Percentiles rank a stretch among this genome's conserved stretches.
These are phyloP conservation scores for Rhinoraja longicauda DNA, from an alignment of 2,797 vertebrate genomes.

Conservation along the genomic window DNA sequence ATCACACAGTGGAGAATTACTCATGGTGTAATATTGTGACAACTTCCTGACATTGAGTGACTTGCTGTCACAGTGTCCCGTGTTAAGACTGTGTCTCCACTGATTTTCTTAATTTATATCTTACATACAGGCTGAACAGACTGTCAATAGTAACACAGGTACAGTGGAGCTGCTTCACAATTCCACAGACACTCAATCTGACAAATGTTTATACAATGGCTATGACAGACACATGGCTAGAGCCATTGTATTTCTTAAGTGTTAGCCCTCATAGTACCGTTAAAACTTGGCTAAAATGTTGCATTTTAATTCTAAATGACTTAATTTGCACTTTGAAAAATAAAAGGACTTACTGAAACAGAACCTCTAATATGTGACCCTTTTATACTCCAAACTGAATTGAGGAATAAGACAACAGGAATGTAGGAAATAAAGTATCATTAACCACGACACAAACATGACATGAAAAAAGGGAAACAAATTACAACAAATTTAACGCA, in stretches of 20 bases:
- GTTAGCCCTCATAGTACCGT: slow-evolving; percentile 32
- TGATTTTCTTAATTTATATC: slow-evolving; percentile 9
- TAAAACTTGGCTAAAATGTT: slow-evolving; percentile 33
- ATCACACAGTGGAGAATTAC: slow-evolving; percentile 13
- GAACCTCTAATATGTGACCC: slow-evolving; percentile 8
- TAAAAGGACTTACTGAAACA: slow-evolving; percentile 30
- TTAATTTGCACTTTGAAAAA: slow-evolving; percentile 39
- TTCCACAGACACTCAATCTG: slow-evolving; percentile 30
- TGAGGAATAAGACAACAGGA: too few relatives aligned
- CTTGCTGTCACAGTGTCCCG: not conserved
- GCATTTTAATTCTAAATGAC: slow-evolving; percentile 39
- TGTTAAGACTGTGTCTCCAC: slow-evolving; percentile 10
- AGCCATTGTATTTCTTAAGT: slow-evolving; percentile 38
- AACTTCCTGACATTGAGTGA: slow-evolving; percentile 9
- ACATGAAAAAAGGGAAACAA: not conserved
- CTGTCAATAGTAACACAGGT: slow-evolving; percentile 34
- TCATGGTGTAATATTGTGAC: slow-evolving; percentile 22
- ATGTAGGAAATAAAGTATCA: too few relatives aligned
- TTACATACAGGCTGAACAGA: not conserved
- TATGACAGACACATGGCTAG: slow-evolving; percentile 33
- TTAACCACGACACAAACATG: too few relatives aligned
- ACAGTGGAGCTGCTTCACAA: slow-evolving; percentile 4
- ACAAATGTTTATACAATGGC: slow-evolving; percentile 36
- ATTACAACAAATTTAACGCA: not conserved
- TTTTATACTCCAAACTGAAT: not conserved